Base-by-base conservation (phyloP, 2,797 vertebrate genomes). In the Neoniphon sammara region DNA sequence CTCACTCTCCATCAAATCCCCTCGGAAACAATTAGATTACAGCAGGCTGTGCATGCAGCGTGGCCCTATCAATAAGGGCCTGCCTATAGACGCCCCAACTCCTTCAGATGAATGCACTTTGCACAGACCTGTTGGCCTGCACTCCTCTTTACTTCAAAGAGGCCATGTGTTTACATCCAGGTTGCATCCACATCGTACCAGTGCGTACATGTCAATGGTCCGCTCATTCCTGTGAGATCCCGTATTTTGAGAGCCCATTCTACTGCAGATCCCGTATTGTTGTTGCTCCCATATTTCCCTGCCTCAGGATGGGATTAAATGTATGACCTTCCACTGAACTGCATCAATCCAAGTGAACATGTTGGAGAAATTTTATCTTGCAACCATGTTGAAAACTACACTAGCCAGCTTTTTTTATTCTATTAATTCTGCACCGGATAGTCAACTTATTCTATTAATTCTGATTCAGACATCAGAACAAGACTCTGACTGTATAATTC, bases 311-410 rank as follows among this genome's bases (percentile, higher is more conserved):
- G 57, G 80, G 85, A 87, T 88, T 74, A 75, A 73, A 87, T 80
- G 73, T 80, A 54, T 81, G 66, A 83, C 67, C 84, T 86, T 64
- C 44, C 71, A 68, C 61, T 85, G 83, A 87, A 87, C 83, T 78
- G 36, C 46, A 58, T 74, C 49, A 25, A 34, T 66, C 56, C 25
- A 9, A 15, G 3, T 21, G 23, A 17, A 53, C 25, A 20, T 57
- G 31, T 27, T 20, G 59, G 15, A 75, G 57, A 64, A 53, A 60
- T 23, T 62, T 62, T 39, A 36, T 31, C 57, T 1, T 15, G 62
- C 57, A 62, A 55, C 6, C 46, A 21, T 23, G 23, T 34, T 18
- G 21, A 54, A 49, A 36, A 47, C 23, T 30, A 44, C 21, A 27
- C 5, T 18, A 5, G 21, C 10, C 44, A 36, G 3, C 31, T 7